Conservation (phyloP, 1,140 invertebrate genomes). For the Calycopis cecrops region DNA sequence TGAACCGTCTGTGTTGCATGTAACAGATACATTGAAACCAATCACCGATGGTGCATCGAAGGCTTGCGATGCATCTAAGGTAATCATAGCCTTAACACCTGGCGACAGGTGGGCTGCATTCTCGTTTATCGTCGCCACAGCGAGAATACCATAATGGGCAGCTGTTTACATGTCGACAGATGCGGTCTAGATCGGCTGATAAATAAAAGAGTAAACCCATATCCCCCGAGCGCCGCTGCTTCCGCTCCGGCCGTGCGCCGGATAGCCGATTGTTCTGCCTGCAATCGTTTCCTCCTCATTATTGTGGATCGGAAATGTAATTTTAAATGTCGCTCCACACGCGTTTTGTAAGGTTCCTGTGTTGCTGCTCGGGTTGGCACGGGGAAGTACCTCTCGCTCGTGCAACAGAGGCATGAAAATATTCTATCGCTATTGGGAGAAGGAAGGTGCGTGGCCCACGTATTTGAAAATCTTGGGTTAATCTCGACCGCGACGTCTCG, state of each 20-base stretch:
- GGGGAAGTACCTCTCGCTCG: too few species aligned
- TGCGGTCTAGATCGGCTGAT: conserved; percentile 63
- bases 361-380: too few species aligned
- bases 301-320: conserved; percentile 58
- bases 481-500: too few species aligned
- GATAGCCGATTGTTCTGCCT: conserved; percentile 62
- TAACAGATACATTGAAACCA: conserved; percentile 26
- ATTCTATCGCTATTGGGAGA: too few species aligned
- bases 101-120: conserved; percentile 58
- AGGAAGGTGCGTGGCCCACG: too few species aligned
- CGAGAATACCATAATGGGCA: conserved; percentile 58
- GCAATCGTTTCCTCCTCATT: conserved; percentile 64
- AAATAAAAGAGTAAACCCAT: conserved; percentile 64
- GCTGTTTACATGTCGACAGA: conserved; percentile 63
- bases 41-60: conserved; percentile 19
- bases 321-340: conserved; percentile 4
- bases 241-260: conserved; percentile 56
- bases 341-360: not conserved
- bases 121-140: conserved; percentile 39
- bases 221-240: conserved; percentile 58
- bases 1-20: conserved; percentile 34
- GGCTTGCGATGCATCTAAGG: conserved; percentile 18
- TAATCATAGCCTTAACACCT: conserved; percentile 38
- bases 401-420: too few species aligned
- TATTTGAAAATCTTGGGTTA: too few species aligned